Base-by-base conservation (phyloP, 1,140 invertebrate species). In the Drosophila navojoa region DNA sequence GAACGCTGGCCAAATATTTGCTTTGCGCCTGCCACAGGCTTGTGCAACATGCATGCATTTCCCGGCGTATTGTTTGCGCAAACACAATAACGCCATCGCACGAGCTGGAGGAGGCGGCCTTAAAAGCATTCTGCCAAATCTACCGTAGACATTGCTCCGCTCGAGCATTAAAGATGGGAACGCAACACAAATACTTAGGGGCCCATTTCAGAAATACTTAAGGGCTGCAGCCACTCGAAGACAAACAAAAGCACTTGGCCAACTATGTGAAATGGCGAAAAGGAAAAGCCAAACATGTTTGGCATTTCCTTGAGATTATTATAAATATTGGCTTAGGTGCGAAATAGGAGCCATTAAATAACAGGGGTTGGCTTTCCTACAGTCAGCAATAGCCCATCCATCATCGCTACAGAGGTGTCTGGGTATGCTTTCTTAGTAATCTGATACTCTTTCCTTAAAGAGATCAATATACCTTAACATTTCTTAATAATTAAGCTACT, bases 1-100 rank as follows among this genome's bases (percentile, higher is more conserved):
- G 58, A 62, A 38, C 54, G 49, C 44, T 19, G 60, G 19, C 35
- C 53, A 78, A 86, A 78, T 86, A 64, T 89, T 86, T 86, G 63
- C 64, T 66, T 76, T 76, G 70, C 54, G 71, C 66, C 53, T 58
- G 50, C 63, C 47, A 52, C 55, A 55, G 63, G 63, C 66, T 71
- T 74, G 55, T 68, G 60, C 55, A 57, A 61, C 57, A 63, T 77
- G 50, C 72, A 70, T 84, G 55, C 72, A 76, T 42, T 52, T 62
- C 16, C 47, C 54, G 71, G 38, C 61, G 40, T 71, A 42, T 77
- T 86, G 78, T 71, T 76, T 81, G 62, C 49, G 44, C 77, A 78
- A 57, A 66, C 68, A 79, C 53, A 71, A 32, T 38, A 32, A 53
- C 32, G 35, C 32, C 7, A 61, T 61, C 53, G 16, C 10, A 19